Evolutionary conservation across 2,113 vertebrate genomes (phyloP).

Genomic region (Mandrillus leucophaeus): DNA sequence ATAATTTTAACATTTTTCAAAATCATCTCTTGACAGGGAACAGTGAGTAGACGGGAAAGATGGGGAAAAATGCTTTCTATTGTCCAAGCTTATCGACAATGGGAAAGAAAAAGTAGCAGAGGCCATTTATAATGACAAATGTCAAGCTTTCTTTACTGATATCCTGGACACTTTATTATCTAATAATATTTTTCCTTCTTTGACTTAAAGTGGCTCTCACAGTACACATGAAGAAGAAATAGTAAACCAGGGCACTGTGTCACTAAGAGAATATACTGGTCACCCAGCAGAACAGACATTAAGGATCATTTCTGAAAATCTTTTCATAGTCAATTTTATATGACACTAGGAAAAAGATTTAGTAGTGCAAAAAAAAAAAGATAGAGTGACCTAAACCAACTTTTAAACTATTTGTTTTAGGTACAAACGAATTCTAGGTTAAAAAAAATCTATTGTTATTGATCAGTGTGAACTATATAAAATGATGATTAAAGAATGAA

Average conservation of each 20-base stretch:
- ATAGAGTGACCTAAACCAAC: not conserved
- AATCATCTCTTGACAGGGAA: not conserved
- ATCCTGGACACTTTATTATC: not conserved
- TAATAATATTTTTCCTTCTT: not conserved
- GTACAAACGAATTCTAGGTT: not conserved
- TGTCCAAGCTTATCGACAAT: not conserved
- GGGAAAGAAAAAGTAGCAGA: not conserved
- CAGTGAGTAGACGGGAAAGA: not conserved
- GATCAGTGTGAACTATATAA: not conserved
- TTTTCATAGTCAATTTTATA: not conserved
- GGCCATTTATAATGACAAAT: not conserved
- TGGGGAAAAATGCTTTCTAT: not conserved
- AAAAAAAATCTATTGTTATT: not conserved
- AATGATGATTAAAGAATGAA: not conserved
- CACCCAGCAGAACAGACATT: not conserved
- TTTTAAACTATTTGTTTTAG: not conserved
- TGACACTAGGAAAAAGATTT: not conserved
- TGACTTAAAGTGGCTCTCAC: not conserved
- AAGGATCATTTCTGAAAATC: not conserved
- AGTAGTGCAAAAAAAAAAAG: not conserved
- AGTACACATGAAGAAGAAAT: not conserved
- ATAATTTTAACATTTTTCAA: constrained; percentile 4
- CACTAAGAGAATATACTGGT: not conserved
- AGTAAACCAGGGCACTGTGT: not conserved
- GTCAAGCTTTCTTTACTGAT: not conserved